phyloP scores from a whole-genome alignment of 2,113 vertebrate genomes.

The Cranoglanis bouderius region DNA sequence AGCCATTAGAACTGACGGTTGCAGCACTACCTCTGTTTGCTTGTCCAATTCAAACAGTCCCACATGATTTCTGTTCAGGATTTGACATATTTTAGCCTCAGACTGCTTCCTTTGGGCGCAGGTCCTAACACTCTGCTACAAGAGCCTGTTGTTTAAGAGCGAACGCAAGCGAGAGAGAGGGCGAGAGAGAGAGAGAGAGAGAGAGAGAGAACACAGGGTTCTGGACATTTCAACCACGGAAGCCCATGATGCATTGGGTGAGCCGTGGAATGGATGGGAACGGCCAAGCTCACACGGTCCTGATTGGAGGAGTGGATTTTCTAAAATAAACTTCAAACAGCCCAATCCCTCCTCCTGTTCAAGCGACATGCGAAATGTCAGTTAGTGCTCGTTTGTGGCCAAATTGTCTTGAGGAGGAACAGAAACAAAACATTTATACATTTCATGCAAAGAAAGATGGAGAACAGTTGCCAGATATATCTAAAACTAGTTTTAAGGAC shows the following conservation, averaged over 20 bases:
- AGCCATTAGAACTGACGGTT: slow-evolving; percentile 11
- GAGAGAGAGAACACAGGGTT: slow-evolving; percentile 41
- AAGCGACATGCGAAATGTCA: slow-evolving; percentile 35
- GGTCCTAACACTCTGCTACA: slow-evolving; percentile 47
- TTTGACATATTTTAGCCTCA: slow-evolving; percentile 49
- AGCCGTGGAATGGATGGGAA: slow-evolving; percentile 50
- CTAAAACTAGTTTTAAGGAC: slow-evolving; percentile 24
- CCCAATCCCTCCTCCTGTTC: slow-evolving; percentile 35
- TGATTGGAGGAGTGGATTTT: slow-evolving; percentile 43
- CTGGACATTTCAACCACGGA: slow-evolving; percentile 50
- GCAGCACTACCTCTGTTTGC: background rate
- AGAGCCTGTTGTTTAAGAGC: slow-evolving; percentile 54
- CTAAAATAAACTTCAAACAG: slow-evolving; percentile 55
- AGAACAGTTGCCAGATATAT: slow-evolving; percentile 27
- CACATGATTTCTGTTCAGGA: slow-evolving; percentile 47
- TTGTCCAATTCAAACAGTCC: slow-evolving; percentile 54
- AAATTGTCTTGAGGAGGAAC: slow-evolving; percentile 27
- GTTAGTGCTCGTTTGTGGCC: slow-evolving; percentile 38
- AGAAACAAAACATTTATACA: slow-evolving; percentile 30
- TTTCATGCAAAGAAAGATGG: slow-evolving; percentile 3
- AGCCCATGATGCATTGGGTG: slow-evolving; percentile 53
- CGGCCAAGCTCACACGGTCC: slow-evolving; percentile 52
- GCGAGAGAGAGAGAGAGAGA: slow-evolving; percentile 50
- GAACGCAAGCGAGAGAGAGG: slow-evolving; percentile 38
- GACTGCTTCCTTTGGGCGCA: slow-evolving; percentile 49